phyloP scores from a whole-genome alignment of 1,140 invertebrate genomes.

The Brachionus rubens region DNA sequence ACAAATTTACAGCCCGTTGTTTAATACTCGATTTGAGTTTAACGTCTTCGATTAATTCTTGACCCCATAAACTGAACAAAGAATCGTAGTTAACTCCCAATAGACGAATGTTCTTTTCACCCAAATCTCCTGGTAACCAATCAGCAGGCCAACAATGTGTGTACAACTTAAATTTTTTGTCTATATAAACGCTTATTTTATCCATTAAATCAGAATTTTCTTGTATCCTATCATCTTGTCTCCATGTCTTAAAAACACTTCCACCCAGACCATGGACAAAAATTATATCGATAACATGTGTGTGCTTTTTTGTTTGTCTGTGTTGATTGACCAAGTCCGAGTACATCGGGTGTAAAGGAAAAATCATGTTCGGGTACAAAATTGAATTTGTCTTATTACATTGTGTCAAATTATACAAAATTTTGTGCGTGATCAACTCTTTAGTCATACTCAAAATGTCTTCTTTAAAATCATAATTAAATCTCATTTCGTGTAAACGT shows the following conservation, averaged over 20 bases:
- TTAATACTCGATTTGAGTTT: constrained; percentile 19
- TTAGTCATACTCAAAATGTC: background rate
- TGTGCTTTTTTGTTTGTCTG: background rate
- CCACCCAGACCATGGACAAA: constrained; percentile 38
- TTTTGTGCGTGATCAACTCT: constrained; percentile 22
- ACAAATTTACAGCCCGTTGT: constrained; percentile 37
- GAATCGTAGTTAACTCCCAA: constrained; percentile 41
- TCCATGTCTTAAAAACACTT: constrained; percentile 40
- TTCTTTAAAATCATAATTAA: background rate
- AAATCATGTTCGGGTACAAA: constrained; percentile 14
- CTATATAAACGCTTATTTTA: constrained; percentile 23
- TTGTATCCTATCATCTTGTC: constrained; percentile 20
- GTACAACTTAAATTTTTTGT: background rate
- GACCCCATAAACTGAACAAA: constrained; percentile 11
- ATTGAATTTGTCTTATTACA: background rate
- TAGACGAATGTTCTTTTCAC: background rate
- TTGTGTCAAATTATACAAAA: constrained; percentile 9
- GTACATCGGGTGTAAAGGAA: constrained; percentile 2
- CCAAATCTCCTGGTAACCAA: constrained; percentile 23
- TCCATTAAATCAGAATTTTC: background rate
- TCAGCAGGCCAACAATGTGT: constrained; percentile 28
- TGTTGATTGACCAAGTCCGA: background rate
- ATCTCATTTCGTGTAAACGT: constrained; percentile 15
- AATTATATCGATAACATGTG: constrained; percentile 1
- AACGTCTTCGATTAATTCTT: constrained; percentile 30